These are phyloP conservation scores for Caenorhabditis angaria DNA, from an alignment of 2,888 invertebrate genomes.

Conservation along the genomic window DNA sequence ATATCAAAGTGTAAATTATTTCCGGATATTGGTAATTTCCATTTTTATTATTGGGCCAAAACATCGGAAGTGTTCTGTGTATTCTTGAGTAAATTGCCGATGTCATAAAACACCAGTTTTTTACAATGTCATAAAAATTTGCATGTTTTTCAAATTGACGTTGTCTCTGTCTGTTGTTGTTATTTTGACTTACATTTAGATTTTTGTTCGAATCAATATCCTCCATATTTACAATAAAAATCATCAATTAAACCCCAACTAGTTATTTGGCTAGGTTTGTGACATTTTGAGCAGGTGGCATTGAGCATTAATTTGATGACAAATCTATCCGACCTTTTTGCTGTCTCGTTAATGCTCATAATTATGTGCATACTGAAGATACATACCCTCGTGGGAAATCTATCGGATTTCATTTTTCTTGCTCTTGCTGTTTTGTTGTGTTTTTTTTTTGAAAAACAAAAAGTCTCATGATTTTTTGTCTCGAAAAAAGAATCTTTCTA, in stretches of 20 bases:
- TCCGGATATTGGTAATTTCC: too few relatives aligned
- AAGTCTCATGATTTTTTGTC: too few relatives aligned
- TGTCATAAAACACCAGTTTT: not conserved
- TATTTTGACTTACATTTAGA: not conserved
- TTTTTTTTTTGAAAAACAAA: not conserved
- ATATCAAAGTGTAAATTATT: too few relatives aligned
- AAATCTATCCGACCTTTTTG: not conserved
- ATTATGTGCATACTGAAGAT: not conserved
- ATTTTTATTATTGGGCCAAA: too few relatives aligned
- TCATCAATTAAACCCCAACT: too few relatives aligned
- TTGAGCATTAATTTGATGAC: not conserved
- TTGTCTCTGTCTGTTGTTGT: too few relatives aligned
- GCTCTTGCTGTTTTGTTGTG: not conserved
- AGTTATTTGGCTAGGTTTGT: not conserved
- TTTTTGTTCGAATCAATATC: not conserved
- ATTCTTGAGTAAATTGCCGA: too few relatives aligned
- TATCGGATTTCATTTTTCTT: not conserved
- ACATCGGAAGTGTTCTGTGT: too few relatives aligned
- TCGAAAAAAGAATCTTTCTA: too few relatives aligned
- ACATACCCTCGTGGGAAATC: too few relatives aligned
- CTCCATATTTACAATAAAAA: not conserved
- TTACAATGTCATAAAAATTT: not conserved
- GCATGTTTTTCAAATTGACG: not conserved
- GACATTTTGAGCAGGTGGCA: conserved; percentile 1
- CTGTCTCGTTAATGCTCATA: not conserved